These are phyloP conservation scores for Lissocephala sabroskyi DNA, from an alignment of 2,888 invertebrate species.

Conservation along the genomic window DNA sequence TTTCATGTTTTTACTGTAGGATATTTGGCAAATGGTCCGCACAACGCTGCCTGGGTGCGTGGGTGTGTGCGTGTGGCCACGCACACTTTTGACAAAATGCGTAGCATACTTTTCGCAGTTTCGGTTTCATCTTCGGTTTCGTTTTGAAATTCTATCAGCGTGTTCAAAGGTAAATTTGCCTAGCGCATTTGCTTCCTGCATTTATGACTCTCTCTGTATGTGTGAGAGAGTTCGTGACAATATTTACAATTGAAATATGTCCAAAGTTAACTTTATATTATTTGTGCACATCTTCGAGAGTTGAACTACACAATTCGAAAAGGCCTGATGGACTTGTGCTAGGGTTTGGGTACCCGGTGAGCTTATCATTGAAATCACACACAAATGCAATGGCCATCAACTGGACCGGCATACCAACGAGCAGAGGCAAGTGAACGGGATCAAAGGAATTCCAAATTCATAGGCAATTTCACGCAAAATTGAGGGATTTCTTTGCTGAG, in stretches of 20 bases:
- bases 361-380: too few relatives aligned
- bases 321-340: too few relatives aligned
- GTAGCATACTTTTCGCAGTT: slow-evolving; percentile 30
- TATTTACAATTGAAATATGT: slow-evolving; percentile 43
- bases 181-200: slow-evolving; percentile 19
- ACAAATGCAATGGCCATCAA: too few relatives aligned
- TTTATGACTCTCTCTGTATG: slow-evolving; percentile 1
- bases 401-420: too few relatives aligned
- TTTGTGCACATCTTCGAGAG: too few relatives aligned
- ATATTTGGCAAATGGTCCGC: too few relatives aligned
- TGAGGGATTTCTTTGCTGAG: too few relatives aligned
- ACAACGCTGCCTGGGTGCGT: not conserved
- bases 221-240: slow-evolving; percentile 35
- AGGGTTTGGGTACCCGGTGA: too few relatives aligned
- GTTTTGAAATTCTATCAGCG: slow-evolving; percentile 46
- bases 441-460: too few relatives aligned
- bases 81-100: slow-evolving; percentile 41
- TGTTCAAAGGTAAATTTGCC: slow-evolving; percentile 38
- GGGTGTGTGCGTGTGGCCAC: not conserved
- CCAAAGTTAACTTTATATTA: slow-evolving; percentile 9
- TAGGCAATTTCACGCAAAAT: too few relatives aligned
- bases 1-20: slow-evolving; percentile 6
- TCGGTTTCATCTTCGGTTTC: slow-evolving; percentile 18
- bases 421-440: too few relatives aligned
- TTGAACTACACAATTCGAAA: too few relatives aligned